Evolutionary conservation across 2,113 vertebrate genomes (phyloP), one percentile per base, ranked within the genome.

Genomic region (Sciurus niger): DNA sequence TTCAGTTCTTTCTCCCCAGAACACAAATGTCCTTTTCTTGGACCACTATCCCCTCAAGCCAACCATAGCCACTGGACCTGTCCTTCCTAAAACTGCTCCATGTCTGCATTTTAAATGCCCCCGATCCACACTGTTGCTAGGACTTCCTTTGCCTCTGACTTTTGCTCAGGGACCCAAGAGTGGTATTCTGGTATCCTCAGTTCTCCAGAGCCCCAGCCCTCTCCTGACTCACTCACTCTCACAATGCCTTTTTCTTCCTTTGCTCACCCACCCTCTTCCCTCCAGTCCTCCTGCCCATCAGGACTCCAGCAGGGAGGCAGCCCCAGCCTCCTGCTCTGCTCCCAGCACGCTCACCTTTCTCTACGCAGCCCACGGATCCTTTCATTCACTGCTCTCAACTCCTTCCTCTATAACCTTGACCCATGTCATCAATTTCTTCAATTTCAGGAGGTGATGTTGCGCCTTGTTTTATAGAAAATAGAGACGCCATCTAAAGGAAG

Each of bases 41-140:
- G 2, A 30, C 46, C 37, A 11, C 24, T 18, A 24, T 28, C 22
- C 37, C 12, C 24, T 76, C 22, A 20, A 53, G 55, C 16, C 48
- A 70, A 10, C 22, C 22, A 28, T 30, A 8, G 18, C 30, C 30
- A 37, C 58, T 17, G 30, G 24, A 9, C 28, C 46, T 67, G 25
- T 11, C 20, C 17, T 37, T 22, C 24, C 78, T 25, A 32, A 24
- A 58, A n/a, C 22, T 7, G 3, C 34, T 10, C 53, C n/a, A 0
- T 2, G 2, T 6, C 22, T 60, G 4, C 65, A 28, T 51, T 48
- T 82, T 11, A 37, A 28, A n/a, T 11, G 16, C 37, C 4, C 30
- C 60, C 2, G 22, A 16, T 13, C 63, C 0, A 0, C 3, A 11
- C 17, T 6, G 5, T 30, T 9, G 30, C 12, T 76, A 0, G 12